Base-by-base conservation (phyloP, 2,113 vertebrate species). In the Holacanthus passer region DNA sequence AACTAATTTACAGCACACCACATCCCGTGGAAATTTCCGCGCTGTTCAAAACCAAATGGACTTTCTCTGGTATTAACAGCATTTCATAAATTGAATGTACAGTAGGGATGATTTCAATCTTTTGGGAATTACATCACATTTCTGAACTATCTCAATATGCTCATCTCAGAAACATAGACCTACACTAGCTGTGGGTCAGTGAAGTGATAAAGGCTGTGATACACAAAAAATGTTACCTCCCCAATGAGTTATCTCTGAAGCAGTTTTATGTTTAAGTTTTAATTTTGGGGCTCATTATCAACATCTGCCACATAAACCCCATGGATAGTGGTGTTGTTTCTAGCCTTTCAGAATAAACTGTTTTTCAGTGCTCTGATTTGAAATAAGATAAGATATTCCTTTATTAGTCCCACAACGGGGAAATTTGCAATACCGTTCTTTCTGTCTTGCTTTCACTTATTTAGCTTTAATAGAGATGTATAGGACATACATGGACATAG, bases 301-400 rank as follows among this genome's bases (percentile, higher is more conserved):
- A 83, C 80, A 92, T 88, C 67, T 90, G 83, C 65, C 55, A 70
- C 72, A 66, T 67, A 88, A 78, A 86, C 80, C 63, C 24, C 41
- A 65, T 43, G 43, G 48, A 66, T 83, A 60, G 31, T 3, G 31
- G 62, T 67, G 31, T 71, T 71, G 66, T 79, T 86, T 75, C 31
- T 3, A 78, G 45, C 50, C 11, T 12, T 22, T 27, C 41, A 77
- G 56, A 53, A 58, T 32, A 27, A 43, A 74, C 24, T 43, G 14
- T 64, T n/a, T 67, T 65, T 65, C 45, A 29, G 5, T 24, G 8
- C 16, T 24, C 31, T 52, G 71, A 67, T 55, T 58, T 63, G 16
- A 59, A 37, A 37, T n/a, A n/a, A n/a, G n/a, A n/a, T n/a, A n/a
- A n/a, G n/a, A n/a, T n/a, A n/a, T n/a, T n/a, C n/a, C n/a, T n/a